Conservation (phyloP, 2,113 vertebrate species). For the Ageneiosus marmoratus region DNA sequence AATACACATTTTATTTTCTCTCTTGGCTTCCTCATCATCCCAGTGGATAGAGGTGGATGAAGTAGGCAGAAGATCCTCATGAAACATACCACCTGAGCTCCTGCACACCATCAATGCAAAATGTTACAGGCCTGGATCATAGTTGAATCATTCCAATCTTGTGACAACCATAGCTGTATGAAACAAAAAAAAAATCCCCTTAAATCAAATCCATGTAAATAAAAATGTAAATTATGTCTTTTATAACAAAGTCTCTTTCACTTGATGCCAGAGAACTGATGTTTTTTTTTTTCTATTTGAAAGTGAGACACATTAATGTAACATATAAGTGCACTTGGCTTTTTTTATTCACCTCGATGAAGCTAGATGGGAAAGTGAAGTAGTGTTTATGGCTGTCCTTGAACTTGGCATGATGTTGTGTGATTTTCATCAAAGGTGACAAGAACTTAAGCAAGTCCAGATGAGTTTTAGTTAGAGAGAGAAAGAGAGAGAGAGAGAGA, state of each 20-base stretch:
- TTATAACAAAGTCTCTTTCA: slow-evolving; percentile 42
- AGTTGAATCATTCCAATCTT: neutral
- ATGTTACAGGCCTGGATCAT: slow-evolving; percentile 10
- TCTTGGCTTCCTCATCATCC: slow-evolving; percentile 24
- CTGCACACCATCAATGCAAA: neutral
- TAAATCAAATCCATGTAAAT: neutral
- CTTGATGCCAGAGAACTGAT: slow-evolving; percentile 37
- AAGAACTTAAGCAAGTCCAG: slow-evolving; percentile 73
- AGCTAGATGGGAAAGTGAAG: slow-evolving; percentile 50
- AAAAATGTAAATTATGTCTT: slow-evolving; percentile 18
- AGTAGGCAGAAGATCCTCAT: slow-evolving; percentile 41
- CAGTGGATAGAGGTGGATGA: slow-evolving; percentile 67
- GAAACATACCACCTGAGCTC: slow-evolving; percentile 13
- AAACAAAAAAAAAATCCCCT: neutral
- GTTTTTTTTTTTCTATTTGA: slow-evolving; percentile 13
- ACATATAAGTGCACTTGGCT: slow-evolving; percentile 5
- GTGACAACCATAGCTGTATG: neutral
- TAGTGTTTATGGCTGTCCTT: slow-evolving; percentile 67
- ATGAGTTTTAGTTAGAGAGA: slow-evolving; percentile 58
- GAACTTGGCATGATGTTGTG: slow-evolving; percentile 64
- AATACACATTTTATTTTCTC: slow-evolving; percentile 16
- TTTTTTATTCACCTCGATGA: slow-evolving; percentile 39
- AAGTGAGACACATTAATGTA: neutral
- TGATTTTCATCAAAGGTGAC: slow-evolving; percentile 80
- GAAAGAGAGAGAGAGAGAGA: neutral